Base-by-base conservation (phyloP, 2,888 invertebrate genomes). In the Notodonta ziczac region DNA sequence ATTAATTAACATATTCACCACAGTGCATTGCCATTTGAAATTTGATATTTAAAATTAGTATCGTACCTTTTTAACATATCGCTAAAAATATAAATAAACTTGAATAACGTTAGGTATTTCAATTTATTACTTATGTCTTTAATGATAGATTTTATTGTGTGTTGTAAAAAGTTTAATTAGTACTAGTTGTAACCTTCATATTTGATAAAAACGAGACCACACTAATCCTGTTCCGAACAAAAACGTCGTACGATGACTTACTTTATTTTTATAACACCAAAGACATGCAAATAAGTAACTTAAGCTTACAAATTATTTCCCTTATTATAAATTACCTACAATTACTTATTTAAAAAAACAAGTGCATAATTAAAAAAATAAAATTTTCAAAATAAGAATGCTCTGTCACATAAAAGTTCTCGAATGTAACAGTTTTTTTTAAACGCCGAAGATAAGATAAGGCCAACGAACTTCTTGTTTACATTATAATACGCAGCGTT, bases 141-240 rank as follows among this genome's bases (percentile, higher is more conserved):
- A 16, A 50, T 16, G 50, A 50, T 16, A 39, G 1, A 39, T 54
- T 53, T 39, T 39, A 52, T 52, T 10, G 7, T 32, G 6, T 48
- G 51, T 13, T 67, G 58, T 63, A 75, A 73, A 75, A 73, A 72
- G 16, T 58, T 65, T 65, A 67, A 74, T 58, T 40, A 60, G 50
- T 48, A 65, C 57, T 24, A 46, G 58, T 62, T 59, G 32, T 50
- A 56, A 58, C 63, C 63, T 67, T 63, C 56, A 32, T 51, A 58
- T 59, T 42, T 44, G 12, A 65, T 63, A 71, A 73, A 76, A 74
- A 70, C 65, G 9, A 62, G 13, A 54, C 60, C 40, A 61, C 56
- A 39, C 44, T 9, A 57, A 58, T 65, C 58, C 24, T 59, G 62
- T 61, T 58, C 54, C 44, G 7, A n/a, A 24, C 13, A 53, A 59